Evolutionary conservation across 2,113 vertebrate genomes (phyloP).

Genomic region (Gasterosteus aculeatus): DNA sequence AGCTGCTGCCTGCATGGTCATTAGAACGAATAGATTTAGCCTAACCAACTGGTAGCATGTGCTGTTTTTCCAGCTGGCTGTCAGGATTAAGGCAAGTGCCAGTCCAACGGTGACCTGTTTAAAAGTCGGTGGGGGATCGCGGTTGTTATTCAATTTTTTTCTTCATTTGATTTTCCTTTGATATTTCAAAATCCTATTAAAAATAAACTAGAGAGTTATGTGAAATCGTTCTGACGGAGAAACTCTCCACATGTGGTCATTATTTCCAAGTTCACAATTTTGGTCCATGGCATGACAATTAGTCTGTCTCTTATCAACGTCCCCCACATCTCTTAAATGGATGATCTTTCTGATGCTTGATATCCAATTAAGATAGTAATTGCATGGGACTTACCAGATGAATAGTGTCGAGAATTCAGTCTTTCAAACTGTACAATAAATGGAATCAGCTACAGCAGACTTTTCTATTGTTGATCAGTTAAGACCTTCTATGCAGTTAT

Average conservation of each 20-base stretch:
- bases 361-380: slow-evolving; percentile 67
- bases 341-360: slow-evolving; percentile 56
- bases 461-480: slow-evolving; percentile 18
- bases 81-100: slow-evolving; percentile 24
- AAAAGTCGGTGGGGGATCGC: neutral
- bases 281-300: slow-evolving; percentile 40
- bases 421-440: slow-evolving; percentile 21
- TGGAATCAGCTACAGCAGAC: slow-evolving; percentile 26
- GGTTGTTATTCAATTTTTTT: neutral
- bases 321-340: slow-evolving; percentile 56
- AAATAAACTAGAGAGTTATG: neutral
- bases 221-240: slow-evolving; percentile 11
- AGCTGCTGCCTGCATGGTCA: slow-evolving; percentile 56
- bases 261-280: slow-evolving; percentile 29
- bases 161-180: neutral
- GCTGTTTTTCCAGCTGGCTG: slow-evolving; percentile 9
- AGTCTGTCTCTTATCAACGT: slow-evolving; percentile 47
- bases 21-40: slow-evolving; percentile 59
- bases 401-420: slow-evolving; percentile 41
- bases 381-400: slow-evolving; percentile 34
- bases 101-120: slow-evolving; percentile 18
- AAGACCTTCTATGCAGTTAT: slow-evolving; percentile 4
- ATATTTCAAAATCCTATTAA: slow-evolving; percentile 11
- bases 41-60: slow-evolving; percentile 28
- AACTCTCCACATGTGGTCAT: slow-evolving; percentile 10